Percentiles rank a stretch among this genome's conserved stretches.
phyloP scores from a whole-genome alignment of 92 coral and sea anemone species.

The Anthopleura xanthogrammica region DNA sequence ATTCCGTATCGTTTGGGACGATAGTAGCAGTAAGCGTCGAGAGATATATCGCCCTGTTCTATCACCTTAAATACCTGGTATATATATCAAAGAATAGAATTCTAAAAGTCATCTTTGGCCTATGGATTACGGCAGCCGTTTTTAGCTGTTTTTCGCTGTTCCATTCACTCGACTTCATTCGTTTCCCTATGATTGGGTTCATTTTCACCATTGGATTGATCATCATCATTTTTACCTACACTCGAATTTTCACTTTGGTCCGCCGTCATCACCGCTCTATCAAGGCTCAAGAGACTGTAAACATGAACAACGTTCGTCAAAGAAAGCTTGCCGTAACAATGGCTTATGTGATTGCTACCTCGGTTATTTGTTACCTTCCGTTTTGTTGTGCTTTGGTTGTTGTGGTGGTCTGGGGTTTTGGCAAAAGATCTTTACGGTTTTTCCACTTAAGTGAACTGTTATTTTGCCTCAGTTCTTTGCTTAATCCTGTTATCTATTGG shows the following conservation, averaged over 20 bases:
- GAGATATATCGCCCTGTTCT: constrained; percentile 20
- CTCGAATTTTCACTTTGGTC: constrained; percentile 15
- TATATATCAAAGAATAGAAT: constrained; percentile 5
- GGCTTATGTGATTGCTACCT: constrained; percentile 15
- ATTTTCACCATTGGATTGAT: background rate
- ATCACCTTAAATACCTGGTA: constrained; percentile 1
- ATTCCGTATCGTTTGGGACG: background rate
- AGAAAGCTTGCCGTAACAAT: constrained; percentile 15
- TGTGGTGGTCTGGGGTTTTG: background rate
- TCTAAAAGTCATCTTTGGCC: background rate
- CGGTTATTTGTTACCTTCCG: constrained; percentile 8
- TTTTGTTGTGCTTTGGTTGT: constrained; percentile 10
- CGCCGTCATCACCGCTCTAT: constrained; percentile 28
- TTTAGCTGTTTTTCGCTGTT: background rate
- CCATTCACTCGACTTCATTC: background rate
- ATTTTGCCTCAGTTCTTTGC: constrained; percentile 17
- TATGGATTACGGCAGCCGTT: constrained; percentile 8
- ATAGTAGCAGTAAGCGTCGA: constrained; percentile 7
- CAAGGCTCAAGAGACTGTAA: background rate
- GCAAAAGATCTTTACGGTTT: background rate
- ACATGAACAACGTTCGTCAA: background rate
- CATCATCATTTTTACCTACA: constrained; percentile 14
- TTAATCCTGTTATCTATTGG: constrained; percentile 23
- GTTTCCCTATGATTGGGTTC: background rate
- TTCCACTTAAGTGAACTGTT: constrained; percentile 26